A percentile compares a stretch with the other conserved stretches of the same genome.
Evolutionary conservation across 92 coral and sea anemone species (phyloP).

Genomic region (Phenganax marumi): DNA sequence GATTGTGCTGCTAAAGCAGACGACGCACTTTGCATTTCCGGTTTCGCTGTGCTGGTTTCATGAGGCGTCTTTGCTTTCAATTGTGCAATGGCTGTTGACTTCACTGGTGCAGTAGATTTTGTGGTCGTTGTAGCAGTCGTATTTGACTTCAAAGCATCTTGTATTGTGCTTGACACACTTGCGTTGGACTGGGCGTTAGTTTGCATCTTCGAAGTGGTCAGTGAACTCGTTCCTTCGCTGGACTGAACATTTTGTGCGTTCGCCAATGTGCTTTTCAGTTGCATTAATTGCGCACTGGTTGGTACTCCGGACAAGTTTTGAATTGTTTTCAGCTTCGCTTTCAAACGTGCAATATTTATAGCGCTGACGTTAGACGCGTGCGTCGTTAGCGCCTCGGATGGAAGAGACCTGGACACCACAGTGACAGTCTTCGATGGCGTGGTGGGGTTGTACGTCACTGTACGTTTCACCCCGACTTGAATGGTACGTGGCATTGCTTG

Average conservation of each 20-base stretch:
- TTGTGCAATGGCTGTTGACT: too few relatives aligned
- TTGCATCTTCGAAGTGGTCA: not conserved
- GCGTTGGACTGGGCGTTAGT: not conserved
- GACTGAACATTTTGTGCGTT: not conserved
- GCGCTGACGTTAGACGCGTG: not conserved
- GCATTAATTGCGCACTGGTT: not conserved
- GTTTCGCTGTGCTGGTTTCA: not conserved
- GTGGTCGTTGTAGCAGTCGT: not conserved
- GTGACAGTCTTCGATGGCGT: conserved; percentile 3
- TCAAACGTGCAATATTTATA: not conserved
- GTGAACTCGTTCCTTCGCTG: not conserved
- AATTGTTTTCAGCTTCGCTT: not conserved
- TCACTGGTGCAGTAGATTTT: not conserved
- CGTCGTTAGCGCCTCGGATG: not conserved
- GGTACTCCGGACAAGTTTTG: not conserved
- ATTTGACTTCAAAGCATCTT: not conserved
- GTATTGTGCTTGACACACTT: not conserved
- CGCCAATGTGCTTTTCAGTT: not conserved
- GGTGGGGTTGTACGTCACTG: conserved; percentile 27
- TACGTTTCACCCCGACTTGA: conserved; percentile 43
- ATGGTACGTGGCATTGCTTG: conserved; percentile 31
- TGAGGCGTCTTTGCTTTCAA: too few relatives aligned
- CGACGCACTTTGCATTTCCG: not conserved
- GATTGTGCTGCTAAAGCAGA: not conserved
- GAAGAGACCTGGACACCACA: conserved; percentile 31